Conservation (phyloP, 2,113 vertebrate species). For the Genyomyrus donnyi region DNA sequence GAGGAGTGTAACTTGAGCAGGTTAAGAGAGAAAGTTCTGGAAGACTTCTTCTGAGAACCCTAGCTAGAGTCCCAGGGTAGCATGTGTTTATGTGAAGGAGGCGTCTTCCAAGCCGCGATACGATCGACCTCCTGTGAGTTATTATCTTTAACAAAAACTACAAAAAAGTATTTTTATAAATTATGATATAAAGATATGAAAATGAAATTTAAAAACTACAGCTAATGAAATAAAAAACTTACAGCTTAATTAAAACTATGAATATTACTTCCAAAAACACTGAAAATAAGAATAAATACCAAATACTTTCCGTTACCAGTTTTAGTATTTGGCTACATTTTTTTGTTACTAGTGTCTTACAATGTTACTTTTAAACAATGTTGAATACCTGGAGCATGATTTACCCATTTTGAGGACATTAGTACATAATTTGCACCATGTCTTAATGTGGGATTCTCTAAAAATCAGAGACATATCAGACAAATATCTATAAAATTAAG, state of each 20-base stretch:
- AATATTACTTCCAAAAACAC: not conserved
- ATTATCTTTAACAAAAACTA: not conserved
- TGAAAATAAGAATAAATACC: not conserved
- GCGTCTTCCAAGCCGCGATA: conserved; percentile 12
- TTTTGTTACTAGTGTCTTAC: not conserved
- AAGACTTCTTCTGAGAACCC: not conserved
- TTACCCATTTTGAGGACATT: not conserved
- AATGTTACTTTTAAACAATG: not conserved
- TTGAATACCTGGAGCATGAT: not conserved
- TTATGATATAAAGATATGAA: not conserved
- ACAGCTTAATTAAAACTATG: not conserved
- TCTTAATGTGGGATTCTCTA: not conserved
- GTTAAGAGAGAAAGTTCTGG: not conserved
- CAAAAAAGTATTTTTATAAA: not conserved
- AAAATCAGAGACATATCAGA: not conserved
- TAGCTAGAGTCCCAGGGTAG: conserved; percentile 15
- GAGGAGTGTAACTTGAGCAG: not conserved
- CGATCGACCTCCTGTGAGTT: conserved; percentile 13
- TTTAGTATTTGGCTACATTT: not conserved
- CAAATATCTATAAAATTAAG: not conserved
- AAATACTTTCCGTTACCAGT: not conserved
- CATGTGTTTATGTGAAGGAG: conserved; percentile 35
- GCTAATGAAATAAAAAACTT: not conserved
- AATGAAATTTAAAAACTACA: not conserved
- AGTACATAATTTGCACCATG: not conserved